Percentiles rank a stretch among this genome's conserved stretches.
Evolutionary conservation across 2,113 vertebrate species (phyloP).

Genomic region (Barbus barbus): DNA sequence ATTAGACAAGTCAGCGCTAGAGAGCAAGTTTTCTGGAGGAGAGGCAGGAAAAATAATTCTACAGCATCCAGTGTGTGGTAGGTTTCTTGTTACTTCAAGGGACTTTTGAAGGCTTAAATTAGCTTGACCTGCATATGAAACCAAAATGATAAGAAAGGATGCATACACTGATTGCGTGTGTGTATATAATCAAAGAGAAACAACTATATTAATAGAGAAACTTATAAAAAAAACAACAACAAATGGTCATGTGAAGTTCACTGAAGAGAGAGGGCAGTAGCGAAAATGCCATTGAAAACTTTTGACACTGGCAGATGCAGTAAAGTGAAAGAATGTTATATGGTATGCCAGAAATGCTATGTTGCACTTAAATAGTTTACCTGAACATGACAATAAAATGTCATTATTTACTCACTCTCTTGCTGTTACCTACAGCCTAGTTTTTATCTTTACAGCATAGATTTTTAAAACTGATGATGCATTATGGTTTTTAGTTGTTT

Average conservation of each 20-base stretch:
- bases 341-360: too few relatives aligned
- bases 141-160: neutral
- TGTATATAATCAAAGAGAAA: neutral
- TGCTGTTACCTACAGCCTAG: too few relatives aligned
- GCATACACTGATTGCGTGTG: neutral
- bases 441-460: too few relatives aligned
- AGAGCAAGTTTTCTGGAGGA: constrained; percentile 55
- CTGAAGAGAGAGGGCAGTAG: neutral
- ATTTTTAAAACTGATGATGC: too few relatives aligned
- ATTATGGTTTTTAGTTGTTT: too few relatives aligned
- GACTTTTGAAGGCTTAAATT: too few relatives aligned
- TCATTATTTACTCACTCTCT: too few relatives aligned
- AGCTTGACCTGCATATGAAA: neutral
- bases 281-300: neutral
- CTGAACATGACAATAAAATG: too few relatives aligned
- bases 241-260: neutral
- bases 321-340: too few relatives aligned
- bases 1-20: constrained; percentile 70
- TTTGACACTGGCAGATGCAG: too few relatives aligned
- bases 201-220: neutral
- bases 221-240: too few relatives aligned
- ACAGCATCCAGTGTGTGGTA: constrained; percentile 46
- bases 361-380: too few relatives aligned
- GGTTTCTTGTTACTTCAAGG: constrained; percentile 20
- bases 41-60: constrained; percentile 37